Base-by-base conservation (phyloP, 2,797 vertebrate genomes). In the Caiman crocodilus region DNA sequence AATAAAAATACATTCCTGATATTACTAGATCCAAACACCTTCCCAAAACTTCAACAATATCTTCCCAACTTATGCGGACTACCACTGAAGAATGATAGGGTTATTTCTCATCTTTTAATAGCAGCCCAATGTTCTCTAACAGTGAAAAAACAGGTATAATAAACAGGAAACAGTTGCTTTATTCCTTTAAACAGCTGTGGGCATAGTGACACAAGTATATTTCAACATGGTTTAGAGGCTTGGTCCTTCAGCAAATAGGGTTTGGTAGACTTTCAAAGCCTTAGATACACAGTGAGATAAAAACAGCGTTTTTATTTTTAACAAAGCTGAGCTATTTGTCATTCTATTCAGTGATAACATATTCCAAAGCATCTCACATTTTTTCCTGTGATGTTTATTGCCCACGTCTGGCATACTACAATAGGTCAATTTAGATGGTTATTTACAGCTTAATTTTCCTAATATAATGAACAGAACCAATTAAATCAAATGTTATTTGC, bases 91-190 rank as follows among this genome's bases (percentile, higher is more conserved):
- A 61, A 61, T 28, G 10, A 21, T 35, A 78, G 42, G 1, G 42
- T 35, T 11, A 28, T 80, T 90, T 14, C 83, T 91, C 82, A 94
- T 83, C 61, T 82, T 23, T 87, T 84, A 75, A 20, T 78, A 84
- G 65, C 71, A 90, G 20, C 4, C 32, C 84, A 30, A 83, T 25
- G 5, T 73, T 58, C 64, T 89, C 32, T 64, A 8, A 50, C 60
- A 90, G 57, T 55, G 83, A 90, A 80, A 32, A 80, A 84, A 69
- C 42, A 50, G 42, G 1, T 7, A 67, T 56, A 61, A 85, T 26
- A 35, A 84, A 84, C 61, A 89, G 23, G 42, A 42, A 14, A 50
- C 23, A 50, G 26, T 42, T 50, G 69, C 50, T 73, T 4, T 50
- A 73, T 21, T 50, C 23, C 35, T 73, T 73, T 50, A 73, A 73